These are phyloP conservation scores for Chironomus riparius DNA, from an alignment of 2,888 invertebrate genomes.

Conservation along the genomic window DNA sequence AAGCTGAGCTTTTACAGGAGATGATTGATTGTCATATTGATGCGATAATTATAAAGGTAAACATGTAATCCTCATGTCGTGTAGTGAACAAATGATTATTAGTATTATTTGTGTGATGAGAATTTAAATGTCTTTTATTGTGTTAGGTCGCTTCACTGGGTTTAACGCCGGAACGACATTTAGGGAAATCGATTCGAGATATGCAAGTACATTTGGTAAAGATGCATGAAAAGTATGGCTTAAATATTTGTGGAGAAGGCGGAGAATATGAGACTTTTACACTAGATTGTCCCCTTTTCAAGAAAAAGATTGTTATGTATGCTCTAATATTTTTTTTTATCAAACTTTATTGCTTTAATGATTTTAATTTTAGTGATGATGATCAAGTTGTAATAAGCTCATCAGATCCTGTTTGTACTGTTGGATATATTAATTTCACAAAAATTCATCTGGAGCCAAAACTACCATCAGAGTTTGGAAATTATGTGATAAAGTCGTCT, in stretches of 20 bases:
- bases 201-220: slow-evolving; percentile 78
- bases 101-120: too few species aligned
- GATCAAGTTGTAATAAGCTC: slow-evolving; percentile 81
- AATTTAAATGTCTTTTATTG: not conserved
- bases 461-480: slow-evolving; percentile 36
- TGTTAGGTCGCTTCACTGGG: slow-evolving; percentile 68
- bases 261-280: slow-evolving; percentile 99
- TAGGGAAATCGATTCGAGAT: slow-evolving; percentile 75
- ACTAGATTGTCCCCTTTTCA: slow-evolving; percentile 92
- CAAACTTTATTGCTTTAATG: not conserved
- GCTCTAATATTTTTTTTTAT: slow-evolving; percentile 45
- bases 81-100: too few species aligned
- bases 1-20: slow-evolving; percentile 86
- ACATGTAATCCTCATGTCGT: too few species aligned
- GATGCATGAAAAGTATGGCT: slow-evolving; percentile 88
- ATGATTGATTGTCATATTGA: slow-evolving; percentile 91
- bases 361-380: slow-evolving; percentile 57
- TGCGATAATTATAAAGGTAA: slow-evolving; percentile 92
- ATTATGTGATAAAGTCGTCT: slow-evolving; percentile 47
- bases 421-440: slow-evolving; percentile 84
- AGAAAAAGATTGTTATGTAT: slow-evolving; percentile 81
- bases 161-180: slow-evolving; percentile 73
- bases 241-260: slow-evolving; percentile 96
- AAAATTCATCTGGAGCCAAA: slow-evolving; percentile 70
- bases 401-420: slow-evolving; percentile 87